These are phyloP conservation scores for Aegithalos caudatus DNA, from an alignment of 2,113 vertebrate species.

Conservation along the genomic window DNA sequence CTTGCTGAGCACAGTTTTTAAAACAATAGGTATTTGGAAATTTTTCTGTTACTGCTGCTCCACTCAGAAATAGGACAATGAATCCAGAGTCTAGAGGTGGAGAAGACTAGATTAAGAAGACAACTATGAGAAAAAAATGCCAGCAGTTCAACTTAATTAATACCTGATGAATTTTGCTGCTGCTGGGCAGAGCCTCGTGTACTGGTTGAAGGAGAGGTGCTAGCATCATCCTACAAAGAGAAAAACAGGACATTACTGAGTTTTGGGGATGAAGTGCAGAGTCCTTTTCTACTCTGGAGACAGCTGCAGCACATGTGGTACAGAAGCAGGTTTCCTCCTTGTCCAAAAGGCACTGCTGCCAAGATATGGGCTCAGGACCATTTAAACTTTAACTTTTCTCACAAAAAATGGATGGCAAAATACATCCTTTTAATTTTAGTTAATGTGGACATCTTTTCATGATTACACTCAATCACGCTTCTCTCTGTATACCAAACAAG, in stretches of 20 bases:
- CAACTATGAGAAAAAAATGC: neutral
- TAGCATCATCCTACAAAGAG: conserved; percentile 85
- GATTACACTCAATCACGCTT: neutral
- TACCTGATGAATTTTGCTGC: conserved; percentile 90
- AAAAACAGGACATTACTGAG: neutral
- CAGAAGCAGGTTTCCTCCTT: neutral
- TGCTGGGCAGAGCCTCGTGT: conserved; percentile 82
- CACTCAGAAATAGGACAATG: neutral
- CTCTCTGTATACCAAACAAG: neutral
- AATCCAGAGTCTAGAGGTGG: neutral
- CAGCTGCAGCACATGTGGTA: neutral
- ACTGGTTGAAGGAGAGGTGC: conserved; percentile 83
- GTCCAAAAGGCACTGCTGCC: neutral
- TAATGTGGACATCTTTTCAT: neutral
- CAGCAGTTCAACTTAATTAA: neutral
- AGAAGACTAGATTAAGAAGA: neutral
- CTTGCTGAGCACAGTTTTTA: neutral
- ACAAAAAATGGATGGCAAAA: neutral
- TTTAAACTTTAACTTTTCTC: neutral
- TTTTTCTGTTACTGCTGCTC: neutral
- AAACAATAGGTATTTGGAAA: neutral
- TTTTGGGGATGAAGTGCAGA: neutral
- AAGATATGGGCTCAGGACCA: neutral
- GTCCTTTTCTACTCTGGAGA: neutral
- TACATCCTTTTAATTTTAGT: neutral